Base-by-base conservation (phyloP, 2,113 vertebrate species). In the Gopherus flavomarginatus region DNA sequence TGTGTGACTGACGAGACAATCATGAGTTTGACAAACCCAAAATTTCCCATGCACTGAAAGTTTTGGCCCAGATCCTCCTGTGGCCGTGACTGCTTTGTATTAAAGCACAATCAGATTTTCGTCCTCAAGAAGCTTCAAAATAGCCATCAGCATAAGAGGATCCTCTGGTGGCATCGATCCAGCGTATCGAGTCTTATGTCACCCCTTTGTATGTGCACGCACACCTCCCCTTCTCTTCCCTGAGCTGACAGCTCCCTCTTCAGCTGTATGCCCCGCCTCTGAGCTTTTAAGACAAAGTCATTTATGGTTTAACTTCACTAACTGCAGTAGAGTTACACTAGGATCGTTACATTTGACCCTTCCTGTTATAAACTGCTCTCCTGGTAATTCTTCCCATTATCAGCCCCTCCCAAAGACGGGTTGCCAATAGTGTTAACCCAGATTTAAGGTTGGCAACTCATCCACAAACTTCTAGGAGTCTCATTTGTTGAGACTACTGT, bases 1-100 rank as follows among this genome's bases (percentile, higher is more conserved):
- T 8, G 26, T 83, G 96, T 81, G 87, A 96, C 88, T 89, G 26
- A 85, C 75, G 47, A 94, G 86, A 47, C 75, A 42, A 81, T 83
- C 75, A 79, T 12, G 84, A 83, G 95, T 62, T 88, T 53, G 42
- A 90, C 57, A 56, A 78, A 47, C 83, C 83, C 53, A 38, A 35
- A 19, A 35, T 81, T 96, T 94, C 97, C 81, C 86, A 62, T 13
- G 17, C 8, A 90, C 78, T 2, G 3, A 89, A 31, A 3, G 17
- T 27, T 95, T 87, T 95, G 96, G 88, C 83, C 19, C 38, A 14
- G 0, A 1, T 83, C 62, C 29, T 5, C 17, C 56, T 56, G 83
- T 13, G 82, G 90, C 87, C 1, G 8, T 87, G 90, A 92, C 94
- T 80, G 93, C 78, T 75, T 24, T 9, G 0, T 1, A 31, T 59